Base-by-base conservation (phyloP, 2,113 vertebrate genomes). In the Xiphophorus maculatus region DNA sequence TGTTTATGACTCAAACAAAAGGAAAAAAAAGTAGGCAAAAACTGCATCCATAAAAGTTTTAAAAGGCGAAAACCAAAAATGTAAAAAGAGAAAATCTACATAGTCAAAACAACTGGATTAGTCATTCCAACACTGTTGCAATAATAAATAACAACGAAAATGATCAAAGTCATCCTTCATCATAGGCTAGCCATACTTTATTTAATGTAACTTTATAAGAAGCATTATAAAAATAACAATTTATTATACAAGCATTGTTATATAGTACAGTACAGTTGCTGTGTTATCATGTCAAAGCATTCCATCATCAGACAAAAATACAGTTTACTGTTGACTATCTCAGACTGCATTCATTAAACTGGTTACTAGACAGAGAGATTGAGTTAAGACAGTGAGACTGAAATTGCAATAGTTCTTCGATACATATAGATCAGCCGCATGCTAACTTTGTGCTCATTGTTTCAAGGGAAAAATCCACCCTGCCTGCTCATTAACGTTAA, bases 171-270 rank as follows among this genome's bases (percentile, higher is more conserved):
- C 0, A 27, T 1, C 60, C 1, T 44, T 63, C 25, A 17, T 65
- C 1, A 78, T 71, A 72, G 22, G 68, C 81, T 74, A 63, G 13
- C 80, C 0, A 77, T 54, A 88, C 68, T 82, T 90, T 93, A 89
- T 83, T 92, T 92, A 74, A 91, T 84, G 89, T 90, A n/a, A 72
- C 79, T 93, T 87, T 77, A 85, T 94, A 94, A 88, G 92, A 94
- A 94, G 92, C 91, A 82, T 91, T 94, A 95, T 86, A 95, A 94
- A 95, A 94, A 95, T 94, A 95, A 84, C 85, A 78, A 92, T 93
- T 85, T 94, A 89, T 88, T 89, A 75, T 85, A 91, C 87, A 92
- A 84, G 90, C 90, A 88, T 87, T 62, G 84, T 71, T 82, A 89
- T 80, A 86, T 73, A 69, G 67, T 82, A 76, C 72, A 87, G 77